Base-by-base conservation (phyloP, 2,797 vertebrate species). In the Thunnus albacares region DNA sequence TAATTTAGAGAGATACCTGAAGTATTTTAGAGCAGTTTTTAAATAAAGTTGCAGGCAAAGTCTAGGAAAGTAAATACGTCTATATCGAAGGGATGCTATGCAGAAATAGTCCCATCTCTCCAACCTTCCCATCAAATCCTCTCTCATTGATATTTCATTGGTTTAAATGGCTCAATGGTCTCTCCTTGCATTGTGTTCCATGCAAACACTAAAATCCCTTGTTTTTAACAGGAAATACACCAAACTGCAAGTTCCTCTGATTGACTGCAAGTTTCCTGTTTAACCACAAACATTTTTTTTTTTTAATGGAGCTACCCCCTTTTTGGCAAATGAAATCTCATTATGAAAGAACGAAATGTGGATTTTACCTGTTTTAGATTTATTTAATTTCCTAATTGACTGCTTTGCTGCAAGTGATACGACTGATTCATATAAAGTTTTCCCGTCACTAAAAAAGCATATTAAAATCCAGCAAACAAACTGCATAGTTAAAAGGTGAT, bases 401-500 rank as follows among this genome's bases (percentile, higher is more conserved):
- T 49, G 13, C 26, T 57, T 45, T 14, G 64, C 43, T 53, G 51
- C 49, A 13, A 6, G 17, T 33, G 30, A 68, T 0, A 30, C 0
- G 12, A 64, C 17, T 8, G 33, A 63, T 58, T 65, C 59, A 60
- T 67, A 53, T 33, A 35, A 20, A 41, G 14, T 69, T 82, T 76
- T 24, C 22, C 71, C 43, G 63, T 17, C 3, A 9, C 71, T 75
- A 66, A 82, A 63, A 30, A 75, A 70, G 22, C 67, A 71, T 33
- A 71, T 64, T 75, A 52, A 53, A 68, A 86, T 67, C 72, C 62
- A 56, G 66, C 41, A 33, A 78, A 72, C 53, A 78, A 78, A 82
- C 28, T 17, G 3, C 4, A 45, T 43, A 41, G 80, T 84, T 65
- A 81, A 77, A 81, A 82, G 83, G 73, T 85, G 84, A 82, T 79